Base-by-base conservation (phyloP, 2,888 invertebrate genomes). In the Lepeophtheirus nordmannii region DNA sequence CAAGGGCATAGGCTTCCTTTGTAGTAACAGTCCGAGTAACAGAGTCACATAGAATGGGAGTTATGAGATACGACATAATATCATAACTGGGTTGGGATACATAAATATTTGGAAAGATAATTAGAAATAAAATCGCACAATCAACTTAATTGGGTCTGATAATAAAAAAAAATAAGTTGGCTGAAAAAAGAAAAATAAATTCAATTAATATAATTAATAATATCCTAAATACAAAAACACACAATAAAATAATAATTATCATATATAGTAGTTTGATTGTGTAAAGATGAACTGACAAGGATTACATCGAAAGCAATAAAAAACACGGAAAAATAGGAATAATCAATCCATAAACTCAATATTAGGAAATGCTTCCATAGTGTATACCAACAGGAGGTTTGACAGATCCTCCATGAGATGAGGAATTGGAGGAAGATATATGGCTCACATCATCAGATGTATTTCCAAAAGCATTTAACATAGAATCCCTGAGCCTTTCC, bases 401-500 rank as follows among this genome's bases (percentile, higher is more conserved):
- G 60, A 10, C 60, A 11, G 37, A 37, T 10, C 60, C 60, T 37
- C 60, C 60, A 14, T 38, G 14, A 17, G 60, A 60, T 17, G 39
- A 14, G 9, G 60, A 60, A 7, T 38, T 23, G 10, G 60, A 60
- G 3, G 60, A 60, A 10, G 60, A 60, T 10, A 60, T 60, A 38
- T 23, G 39, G 3, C 37, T 37, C 22, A 60, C 30, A 17, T 37
- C 60, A 14, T 67, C 67, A 30, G 67, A 67, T 11, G 69, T 64
- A 10, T 69, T 68, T n/a, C 68, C 74, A 70, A 84, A 78, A 37
- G 82, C 81, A 71, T 82, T 82, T 68, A 80, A 76, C 72, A 90
- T 81, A 58, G 89, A 87, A 70, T 89, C 89, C 53, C 84, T 78
- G 1, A 91, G 80, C 58, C 90, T 81, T 73, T 89, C 89, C 63